These are phyloP conservation scores for Psix sp. DNA, from an alignment of 1,140 invertebrate species.

Conservation along the genomic window DNA sequence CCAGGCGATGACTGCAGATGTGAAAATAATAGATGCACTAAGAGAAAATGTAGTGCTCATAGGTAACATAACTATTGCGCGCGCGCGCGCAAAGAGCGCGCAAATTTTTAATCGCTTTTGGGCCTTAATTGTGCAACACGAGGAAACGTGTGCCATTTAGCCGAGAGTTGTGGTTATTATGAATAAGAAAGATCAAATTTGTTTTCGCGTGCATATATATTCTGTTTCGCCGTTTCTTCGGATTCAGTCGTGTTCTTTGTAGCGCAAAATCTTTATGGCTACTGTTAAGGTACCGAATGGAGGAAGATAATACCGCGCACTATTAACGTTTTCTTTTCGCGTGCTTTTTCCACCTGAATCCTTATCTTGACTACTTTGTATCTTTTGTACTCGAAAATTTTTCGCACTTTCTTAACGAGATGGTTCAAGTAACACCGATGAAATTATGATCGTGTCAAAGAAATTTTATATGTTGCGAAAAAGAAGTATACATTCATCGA, in stretches of 20 bases:
- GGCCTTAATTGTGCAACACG: conserved; percentile 27
- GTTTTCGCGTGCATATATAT: too few species aligned
- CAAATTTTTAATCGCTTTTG: conserved; percentile 39
- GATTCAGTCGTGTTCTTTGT: too few species aligned
- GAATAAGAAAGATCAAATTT: too few species aligned
- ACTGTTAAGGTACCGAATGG: conserved; percentile 21
- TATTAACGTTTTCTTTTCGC: conserved; percentile 5
- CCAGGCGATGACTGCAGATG: conserved; percentile 47
- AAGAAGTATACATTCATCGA: too few species aligned
- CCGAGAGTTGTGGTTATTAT: too few species aligned
- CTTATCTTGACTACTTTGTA: conserved; percentile 31
- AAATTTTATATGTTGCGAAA: conserved; percentile 27
- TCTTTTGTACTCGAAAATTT: conserved; percentile 9
- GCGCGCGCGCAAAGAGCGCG: background rate
- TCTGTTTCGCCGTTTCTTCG: too few species aligned
- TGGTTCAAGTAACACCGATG: conserved; percentile 10
- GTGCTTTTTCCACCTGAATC: conserved; percentile 14
- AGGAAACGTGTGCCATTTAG: conserved; percentile 3
- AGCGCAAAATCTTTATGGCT: conserved; percentile 12
- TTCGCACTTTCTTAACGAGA: background rate
- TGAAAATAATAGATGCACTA: conserved; percentile 51
- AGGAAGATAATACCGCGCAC: conserved; percentile 14
- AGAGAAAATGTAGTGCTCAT: conserved; percentile 42
- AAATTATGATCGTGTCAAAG: conserved; percentile 5
- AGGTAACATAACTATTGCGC: conserved; percentile 44